Evolutionary conservation across 2,797 vertebrate species (phyloP), one percentile per base, ranked within the genome.

Genomic region (Falco berigora): DNA sequence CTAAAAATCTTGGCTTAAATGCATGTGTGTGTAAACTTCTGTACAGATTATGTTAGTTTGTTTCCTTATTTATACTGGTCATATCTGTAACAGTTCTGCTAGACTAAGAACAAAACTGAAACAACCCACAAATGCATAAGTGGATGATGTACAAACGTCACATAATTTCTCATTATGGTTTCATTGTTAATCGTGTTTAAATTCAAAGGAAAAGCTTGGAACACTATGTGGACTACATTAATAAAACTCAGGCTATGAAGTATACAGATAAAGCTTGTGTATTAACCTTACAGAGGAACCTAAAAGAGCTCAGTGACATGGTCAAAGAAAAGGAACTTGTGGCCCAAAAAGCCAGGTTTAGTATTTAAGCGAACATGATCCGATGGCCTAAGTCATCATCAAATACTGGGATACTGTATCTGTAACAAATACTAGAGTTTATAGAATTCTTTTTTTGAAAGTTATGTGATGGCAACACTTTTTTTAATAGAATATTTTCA

Each of bases 301-400:
- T 98, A 79, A 97, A 98, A 96, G 83, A 98, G 87, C 97, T 99
- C 69, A 97, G 98, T 92, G 68, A 69, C 56, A 80, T 97, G 34
- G 97, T 97, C 32, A 96, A 86, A 78, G 98, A 98, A 95, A 98
- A 98, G 94, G 98, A 98, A 72, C 85, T 97, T 22, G 95, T 90
- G 21, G 92, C 98, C 69, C 97, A 98, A 90, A 98, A 98, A 90
- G 94, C 96, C 87, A 98, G 98, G 99, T 10, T 99, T 90, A 93
- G 98, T 91, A 78, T 89, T 84, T 34, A 34, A 82, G 6, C 3
- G 4, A 71, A 36, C 8, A 5, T n/a, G 36, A 64, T 44, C 27
- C 30, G 36, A 62, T 23, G 53, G 55, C 56, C 52, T 27, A 62
- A 74, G 27, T 42, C 32, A 22, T 24, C 28, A 32, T 4, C 49